These are phyloP conservation scores for Limnephilus rhombicus DNA, from an alignment of 2,888 invertebrate species.

Conservation along the genomic window DNA sequence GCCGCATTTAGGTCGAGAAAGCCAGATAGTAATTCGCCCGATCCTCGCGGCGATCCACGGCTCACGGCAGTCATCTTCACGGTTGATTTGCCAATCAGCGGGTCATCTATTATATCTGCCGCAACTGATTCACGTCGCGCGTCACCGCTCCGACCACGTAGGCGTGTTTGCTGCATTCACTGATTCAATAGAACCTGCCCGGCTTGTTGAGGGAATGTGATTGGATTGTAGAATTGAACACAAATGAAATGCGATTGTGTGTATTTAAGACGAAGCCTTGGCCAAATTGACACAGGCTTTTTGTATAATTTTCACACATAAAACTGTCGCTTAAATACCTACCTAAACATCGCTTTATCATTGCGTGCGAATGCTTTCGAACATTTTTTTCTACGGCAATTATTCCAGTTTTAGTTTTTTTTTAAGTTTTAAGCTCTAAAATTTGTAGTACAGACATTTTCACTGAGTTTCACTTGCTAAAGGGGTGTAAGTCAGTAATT, in stretches of 20 bases:
- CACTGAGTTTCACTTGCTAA: no score
- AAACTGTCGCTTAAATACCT: no score
- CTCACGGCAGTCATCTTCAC: conserved; percentile 24
- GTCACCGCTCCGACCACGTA: not conserved
- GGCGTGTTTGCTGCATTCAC: not conserved
- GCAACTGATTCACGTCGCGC: not conserved
- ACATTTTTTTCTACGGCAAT: no score
- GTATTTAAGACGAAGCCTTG: not conserved
- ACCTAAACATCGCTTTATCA: no score
- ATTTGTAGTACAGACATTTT: no score
- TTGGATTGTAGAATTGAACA: not conserved
- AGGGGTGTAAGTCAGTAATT: no score
- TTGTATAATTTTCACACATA: not conserved
- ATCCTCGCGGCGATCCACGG: no score
- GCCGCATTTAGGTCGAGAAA: not conserved
- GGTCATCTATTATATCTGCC: not conserved
- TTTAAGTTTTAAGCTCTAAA: no score
- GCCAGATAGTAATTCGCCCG: not conserved
- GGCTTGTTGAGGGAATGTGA: not conserved
- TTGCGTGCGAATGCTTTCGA: no score
- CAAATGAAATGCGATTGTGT: not conserved
- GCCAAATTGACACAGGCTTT: not conserved
- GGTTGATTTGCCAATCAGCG: conserved; percentile 13
- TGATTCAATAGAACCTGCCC: not conserved
- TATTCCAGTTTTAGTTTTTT: no score